Percentiles rank a stretch among this genome's conserved stretches.
Conservation (phyloP, 2,797 vertebrate genomes). For the Argyrosomus regius region DNA sequence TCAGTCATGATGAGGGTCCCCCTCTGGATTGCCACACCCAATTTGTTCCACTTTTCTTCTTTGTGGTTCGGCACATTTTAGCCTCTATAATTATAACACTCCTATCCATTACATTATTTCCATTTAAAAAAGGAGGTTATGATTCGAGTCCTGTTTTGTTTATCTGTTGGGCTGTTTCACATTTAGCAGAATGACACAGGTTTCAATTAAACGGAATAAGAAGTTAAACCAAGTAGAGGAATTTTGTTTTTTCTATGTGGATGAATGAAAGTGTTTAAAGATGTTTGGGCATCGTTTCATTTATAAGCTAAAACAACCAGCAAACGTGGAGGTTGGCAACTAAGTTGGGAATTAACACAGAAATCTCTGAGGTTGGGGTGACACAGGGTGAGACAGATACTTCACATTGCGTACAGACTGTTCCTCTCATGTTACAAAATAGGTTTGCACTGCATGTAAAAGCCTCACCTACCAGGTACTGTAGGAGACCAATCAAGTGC, state of each 20-base stretch:
- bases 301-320: background rate
- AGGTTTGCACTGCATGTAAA: background rate
- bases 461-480: slow-evolving; percentile 85
- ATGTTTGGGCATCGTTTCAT: background rate
- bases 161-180: background rate
- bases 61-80: background rate
- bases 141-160: background rate
- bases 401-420: no score
- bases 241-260: background rate
- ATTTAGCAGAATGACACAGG: background rate
- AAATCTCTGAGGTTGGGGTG: background rate
- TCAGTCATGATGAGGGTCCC: background rate
- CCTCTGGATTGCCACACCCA: background rate
- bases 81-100: background rate
- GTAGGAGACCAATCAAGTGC: slow-evolving; percentile 93
- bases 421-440: no score
- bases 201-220: background rate
- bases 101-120: background rate
- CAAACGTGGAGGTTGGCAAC: background rate
- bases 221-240: background rate
- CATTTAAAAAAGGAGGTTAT: background rate
- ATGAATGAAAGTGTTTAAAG: background rate
- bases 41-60: background rate
- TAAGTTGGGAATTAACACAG: background rate
- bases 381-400: background rate